A percentile compares a stretch with the other conserved stretches of the same genome.
These are phyloP conservation scores for Drosophila subobscura DNA, from an alignment of 1,140 invertebrate genomes.

Conservation along the genomic window DNA sequence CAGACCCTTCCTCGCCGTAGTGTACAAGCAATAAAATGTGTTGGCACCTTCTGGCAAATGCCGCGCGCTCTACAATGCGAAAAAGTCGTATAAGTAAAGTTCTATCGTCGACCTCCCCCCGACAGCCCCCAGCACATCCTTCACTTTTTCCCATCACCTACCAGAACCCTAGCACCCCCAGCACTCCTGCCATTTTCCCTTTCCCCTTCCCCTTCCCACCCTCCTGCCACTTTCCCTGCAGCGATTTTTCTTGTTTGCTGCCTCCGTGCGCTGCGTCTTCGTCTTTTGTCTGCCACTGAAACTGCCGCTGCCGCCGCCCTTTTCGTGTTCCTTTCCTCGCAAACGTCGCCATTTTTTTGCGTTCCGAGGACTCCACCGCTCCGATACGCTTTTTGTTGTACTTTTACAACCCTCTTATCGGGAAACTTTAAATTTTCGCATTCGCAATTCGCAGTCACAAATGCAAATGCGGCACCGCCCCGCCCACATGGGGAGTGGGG, in stretches of 20 bases:
- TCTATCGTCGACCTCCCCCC: constrained; percentile 9
- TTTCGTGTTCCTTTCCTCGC: constrained; percentile 65
- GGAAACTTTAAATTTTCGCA: constrained; percentile 79
- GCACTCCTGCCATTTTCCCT: constrained; percentile 4
- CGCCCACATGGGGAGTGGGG: constrained; percentile 24
- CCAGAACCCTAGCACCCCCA: constrained; percentile 1
- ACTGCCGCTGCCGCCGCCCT: constrained; percentile 59
- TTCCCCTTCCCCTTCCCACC: not conserved
- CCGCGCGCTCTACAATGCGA: constrained; percentile 71
- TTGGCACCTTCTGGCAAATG: constrained; percentile 80
- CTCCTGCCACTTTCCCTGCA: constrained; percentile 34
- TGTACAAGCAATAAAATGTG: constrained; percentile 75
- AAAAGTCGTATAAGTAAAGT: constrained; percentile 73
- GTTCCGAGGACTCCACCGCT: constrained; percentile 8
- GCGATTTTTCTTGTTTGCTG: constrained; percentile 78
- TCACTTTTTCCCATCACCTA: constrained; percentile 28
- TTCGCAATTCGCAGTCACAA: constrained; percentile 78
- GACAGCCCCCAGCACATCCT: constrained; percentile 11
- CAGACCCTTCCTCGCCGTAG: constrained; percentile 28
- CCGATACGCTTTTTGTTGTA: constrained; percentile 54
- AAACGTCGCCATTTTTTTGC: constrained; percentile 73
- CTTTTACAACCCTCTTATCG: constrained; percentile 80
- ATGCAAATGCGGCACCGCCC: constrained; percentile 72
- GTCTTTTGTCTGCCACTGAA: constrained; percentile 75
- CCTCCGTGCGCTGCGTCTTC: constrained; percentile 33